A percentile compares a stretch with the other conserved stretches of the same genome.
Conservation (phyloP, 2,888 invertebrate species). For the Lutraria lutraria region DNA sequence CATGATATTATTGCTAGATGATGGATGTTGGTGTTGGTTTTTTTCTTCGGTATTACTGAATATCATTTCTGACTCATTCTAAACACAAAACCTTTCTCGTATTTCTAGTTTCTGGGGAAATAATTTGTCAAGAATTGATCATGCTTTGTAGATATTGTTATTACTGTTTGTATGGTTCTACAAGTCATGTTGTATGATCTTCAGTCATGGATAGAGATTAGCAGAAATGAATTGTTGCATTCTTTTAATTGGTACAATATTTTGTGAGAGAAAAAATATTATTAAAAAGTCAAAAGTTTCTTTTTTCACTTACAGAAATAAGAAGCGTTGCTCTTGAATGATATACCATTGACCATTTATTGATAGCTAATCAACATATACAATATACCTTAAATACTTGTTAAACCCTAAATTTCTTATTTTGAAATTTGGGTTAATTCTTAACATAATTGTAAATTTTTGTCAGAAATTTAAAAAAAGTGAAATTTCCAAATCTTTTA, state of each 20-base stretch:
- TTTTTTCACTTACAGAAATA: too few relatives aligned
- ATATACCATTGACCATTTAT: too few relatives aligned
- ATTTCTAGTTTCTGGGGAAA: slow-evolving; percentile 9
- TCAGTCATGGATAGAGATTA: not conserved
- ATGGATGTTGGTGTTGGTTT: not conserved
- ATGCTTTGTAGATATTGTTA: slow-evolving; percentile 22
- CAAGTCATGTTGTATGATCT: slow-evolving; percentile 18
- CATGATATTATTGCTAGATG: slow-evolving; percentile 1
- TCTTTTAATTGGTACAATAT: not conserved
- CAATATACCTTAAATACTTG: too few relatives aligned
- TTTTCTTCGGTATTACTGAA: slow-evolving; percentile 1
- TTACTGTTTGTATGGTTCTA: not conserved
- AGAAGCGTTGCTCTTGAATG: too few relatives aligned
- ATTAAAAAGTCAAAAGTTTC: too few relatives aligned
- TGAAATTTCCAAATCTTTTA: too few relatives aligned
- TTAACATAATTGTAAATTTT: too few relatives aligned
- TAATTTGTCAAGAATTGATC: slow-evolving; percentile 25
- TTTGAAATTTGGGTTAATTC: too few relatives aligned
- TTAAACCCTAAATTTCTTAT: too few relatives aligned
- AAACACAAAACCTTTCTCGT: slow-evolving; percentile 7
- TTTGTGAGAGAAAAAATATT: not conserved
- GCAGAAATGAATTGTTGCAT: not conserved
- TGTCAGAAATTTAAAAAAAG: too few relatives aligned
- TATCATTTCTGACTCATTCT: slow-evolving; percentile 21
- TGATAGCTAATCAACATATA: too few relatives aligned